A percentile compares a stretch with the other conserved stretches of the same genome.
Conservation (phyloP, 2,113 vertebrate genomes). For the Osmerus mordax region DNA sequence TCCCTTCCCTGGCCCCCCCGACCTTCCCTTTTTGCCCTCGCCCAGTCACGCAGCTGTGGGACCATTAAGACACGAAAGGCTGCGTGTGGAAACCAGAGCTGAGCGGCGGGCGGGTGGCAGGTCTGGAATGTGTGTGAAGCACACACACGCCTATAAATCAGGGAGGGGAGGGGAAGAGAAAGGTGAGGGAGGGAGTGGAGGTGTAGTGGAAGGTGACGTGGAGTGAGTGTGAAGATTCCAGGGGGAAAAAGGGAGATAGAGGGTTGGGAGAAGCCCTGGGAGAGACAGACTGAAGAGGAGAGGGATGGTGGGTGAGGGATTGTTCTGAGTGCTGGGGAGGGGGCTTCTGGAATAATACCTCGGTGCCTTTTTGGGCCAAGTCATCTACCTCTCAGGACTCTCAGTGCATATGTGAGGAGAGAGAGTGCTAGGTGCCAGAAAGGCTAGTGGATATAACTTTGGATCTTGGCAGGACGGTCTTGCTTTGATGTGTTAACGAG, state of each 20-base stretch:
- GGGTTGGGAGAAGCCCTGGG: slow-evolving; percentile 3
- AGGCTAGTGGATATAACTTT: no score
- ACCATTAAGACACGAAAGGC: slow-evolving; percentile 60
- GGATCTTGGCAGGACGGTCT: background rate
- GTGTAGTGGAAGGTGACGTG: slow-evolving; percentile 46
- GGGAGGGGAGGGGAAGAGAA: slow-evolving; percentile 45
- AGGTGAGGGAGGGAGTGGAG: slow-evolving; percentile 28
- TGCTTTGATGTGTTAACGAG: background rate
- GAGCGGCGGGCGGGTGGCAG: slow-evolving; percentile 27
- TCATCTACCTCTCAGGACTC: no score
- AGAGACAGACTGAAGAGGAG: slow-evolving; percentile 51
- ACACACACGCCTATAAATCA: slow-evolving; percentile 67
- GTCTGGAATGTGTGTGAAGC: slow-evolving; percentile 71
- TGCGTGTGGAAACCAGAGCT: slow-evolving; percentile 57
- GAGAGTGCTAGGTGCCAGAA: no score
- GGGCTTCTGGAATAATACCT: no score
- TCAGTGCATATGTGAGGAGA: no score
- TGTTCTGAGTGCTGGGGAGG: no score
- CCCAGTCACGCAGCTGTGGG: slow-evolving; percentile 10
- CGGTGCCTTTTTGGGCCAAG: no score
- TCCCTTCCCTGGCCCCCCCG: background rate
- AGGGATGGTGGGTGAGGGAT: background rate
- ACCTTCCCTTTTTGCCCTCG: slow-evolving; percentile 15
- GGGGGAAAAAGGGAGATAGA: slow-evolving; percentile 11
- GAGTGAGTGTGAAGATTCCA: no score